Conservation (phyloP, 1,140 invertebrate genomes). For the Tetragonula clypearis region DNA sequence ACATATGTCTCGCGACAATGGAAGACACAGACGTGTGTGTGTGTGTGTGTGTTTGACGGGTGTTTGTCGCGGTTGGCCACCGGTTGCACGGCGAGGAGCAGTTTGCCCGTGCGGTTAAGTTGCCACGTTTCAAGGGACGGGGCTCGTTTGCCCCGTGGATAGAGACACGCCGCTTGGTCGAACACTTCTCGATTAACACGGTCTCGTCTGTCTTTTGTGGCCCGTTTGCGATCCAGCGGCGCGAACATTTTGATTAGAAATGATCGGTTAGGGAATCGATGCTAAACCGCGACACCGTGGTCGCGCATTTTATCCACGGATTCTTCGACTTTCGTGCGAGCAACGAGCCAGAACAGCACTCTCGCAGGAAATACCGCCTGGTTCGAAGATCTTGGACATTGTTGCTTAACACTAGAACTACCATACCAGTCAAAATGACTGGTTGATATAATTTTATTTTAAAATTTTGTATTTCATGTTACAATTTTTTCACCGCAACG, state of each 20-base stretch:
- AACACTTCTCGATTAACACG: not conserved
- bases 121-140: not conserved
- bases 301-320: not conserved
- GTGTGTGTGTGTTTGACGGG: no score
- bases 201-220: not conserved
- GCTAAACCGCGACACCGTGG: no score
- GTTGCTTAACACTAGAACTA: no score
- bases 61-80: slow-evolving; percentile 2
- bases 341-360: no score
- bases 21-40: no score
- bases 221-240: not conserved
- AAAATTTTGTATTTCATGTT: no score
- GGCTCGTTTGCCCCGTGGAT: not conserved
- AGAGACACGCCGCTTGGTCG: not conserved
- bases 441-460: no score
- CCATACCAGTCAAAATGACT: no score
- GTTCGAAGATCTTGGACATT: no score
- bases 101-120: slow-evolving; percentile 13
- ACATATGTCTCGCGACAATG: not conserved
- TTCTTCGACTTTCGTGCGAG: not conserved
- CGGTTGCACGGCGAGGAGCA: not conserved
- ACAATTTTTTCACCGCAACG: no score
- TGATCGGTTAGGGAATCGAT: not conserved
- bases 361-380: no score
- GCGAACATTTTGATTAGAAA: not conserved